These are phyloP conservation scores for Neosilurus mollespiculum DNA, from an alignment of 2,797 vertebrate genomes.

Conservation along the genomic window DNA sequence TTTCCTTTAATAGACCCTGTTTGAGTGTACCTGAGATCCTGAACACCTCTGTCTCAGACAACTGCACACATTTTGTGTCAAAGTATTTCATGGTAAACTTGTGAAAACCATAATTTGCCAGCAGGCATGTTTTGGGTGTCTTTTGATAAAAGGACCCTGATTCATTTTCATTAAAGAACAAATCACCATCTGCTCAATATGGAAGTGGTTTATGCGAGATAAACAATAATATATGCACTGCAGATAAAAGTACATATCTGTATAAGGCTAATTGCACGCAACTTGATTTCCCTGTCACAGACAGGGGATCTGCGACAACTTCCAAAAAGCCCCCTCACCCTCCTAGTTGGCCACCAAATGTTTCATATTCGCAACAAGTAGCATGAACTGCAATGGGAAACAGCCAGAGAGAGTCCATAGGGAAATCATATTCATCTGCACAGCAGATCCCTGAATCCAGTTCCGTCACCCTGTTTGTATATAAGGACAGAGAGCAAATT, in stretches of 20 bases:
- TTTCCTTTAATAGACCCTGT: too few species aligned
- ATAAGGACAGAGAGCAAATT: not conserved
- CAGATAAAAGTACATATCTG: not conserved
- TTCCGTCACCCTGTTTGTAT: not conserved
- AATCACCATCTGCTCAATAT: not conserved
- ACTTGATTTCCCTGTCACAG: not conserved
- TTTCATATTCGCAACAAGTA: not conserved
- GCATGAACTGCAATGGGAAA: not conserved
- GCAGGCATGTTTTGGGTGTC: not conserved
- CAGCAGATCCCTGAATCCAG: slow-evolving; percentile 11
- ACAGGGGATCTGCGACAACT: not conserved
- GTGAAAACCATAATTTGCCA: not conserved
- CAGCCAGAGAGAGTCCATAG: not conserved
- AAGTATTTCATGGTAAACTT: not conserved
- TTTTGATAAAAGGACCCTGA: slow-evolving; percentile 3
- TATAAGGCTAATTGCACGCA: not conserved
- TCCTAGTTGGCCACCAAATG: not conserved
- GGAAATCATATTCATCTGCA: not conserved
- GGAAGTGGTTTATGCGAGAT: not conserved
- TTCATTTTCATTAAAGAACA: not conserved
- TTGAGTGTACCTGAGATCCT: not conserved
- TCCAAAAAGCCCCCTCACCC: not conserved
- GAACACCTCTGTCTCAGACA: too few species aligned
- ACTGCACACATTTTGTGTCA: not conserved
- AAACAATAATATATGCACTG: not conserved